These are phyloP conservation scores for Leucophenga montana DNA, from an alignment of 2,888 invertebrate species.

Conservation along the genomic window DNA sequence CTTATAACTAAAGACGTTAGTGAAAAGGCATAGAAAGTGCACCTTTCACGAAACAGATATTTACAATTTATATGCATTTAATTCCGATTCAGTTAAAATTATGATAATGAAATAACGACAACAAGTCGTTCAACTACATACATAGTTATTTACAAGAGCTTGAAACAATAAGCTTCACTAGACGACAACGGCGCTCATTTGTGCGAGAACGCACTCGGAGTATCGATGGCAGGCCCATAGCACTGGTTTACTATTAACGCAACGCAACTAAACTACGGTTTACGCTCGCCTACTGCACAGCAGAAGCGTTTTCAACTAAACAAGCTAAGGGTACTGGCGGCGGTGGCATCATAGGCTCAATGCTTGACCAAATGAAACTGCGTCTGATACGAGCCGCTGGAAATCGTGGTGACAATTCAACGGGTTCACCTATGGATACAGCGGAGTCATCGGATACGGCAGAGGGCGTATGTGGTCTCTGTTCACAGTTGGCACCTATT, in stretches of 20 bases:
- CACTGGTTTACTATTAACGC: background rate
- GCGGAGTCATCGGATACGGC: slow-evolving; percentile 61
- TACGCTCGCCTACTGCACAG: slow-evolving; percentile 4
- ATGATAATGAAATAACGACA: slow-evolving; percentile 25
- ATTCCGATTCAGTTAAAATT: slow-evolving; percentile 34
- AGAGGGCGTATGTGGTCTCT: slow-evolving; percentile 50
- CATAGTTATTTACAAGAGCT: too few relatives aligned
- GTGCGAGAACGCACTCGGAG: slow-evolving; percentile 54
- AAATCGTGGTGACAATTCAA: slow-evolving; percentile 42
- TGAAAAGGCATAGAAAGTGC: slow-evolving; percentile 33
- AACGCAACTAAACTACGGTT: background rate
- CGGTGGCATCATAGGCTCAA: slow-evolving; percentile 35
- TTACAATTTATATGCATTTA: slow-evolving; percentile 12
- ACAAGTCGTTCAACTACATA: slow-evolving; percentile 48
- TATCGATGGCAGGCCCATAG: background rate
- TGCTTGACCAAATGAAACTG: slow-evolving; percentile 40
- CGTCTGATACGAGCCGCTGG: slow-evolving; percentile 44
- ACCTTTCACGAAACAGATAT: slow-evolving; percentile 26
- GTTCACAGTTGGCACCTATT: slow-evolving; percentile 61
- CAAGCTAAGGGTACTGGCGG: background rate
- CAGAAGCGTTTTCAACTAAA: background rate
- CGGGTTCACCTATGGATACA: slow-evolving; percentile 51
- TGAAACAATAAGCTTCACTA: background rate
- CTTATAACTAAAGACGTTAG: slow-evolving; percentile 27
- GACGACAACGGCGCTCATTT: slow-evolving; percentile 33